phyloP scores from a whole-genome alignment of 2,113 vertebrate species.

The Phodopus roborovskii region DNA sequence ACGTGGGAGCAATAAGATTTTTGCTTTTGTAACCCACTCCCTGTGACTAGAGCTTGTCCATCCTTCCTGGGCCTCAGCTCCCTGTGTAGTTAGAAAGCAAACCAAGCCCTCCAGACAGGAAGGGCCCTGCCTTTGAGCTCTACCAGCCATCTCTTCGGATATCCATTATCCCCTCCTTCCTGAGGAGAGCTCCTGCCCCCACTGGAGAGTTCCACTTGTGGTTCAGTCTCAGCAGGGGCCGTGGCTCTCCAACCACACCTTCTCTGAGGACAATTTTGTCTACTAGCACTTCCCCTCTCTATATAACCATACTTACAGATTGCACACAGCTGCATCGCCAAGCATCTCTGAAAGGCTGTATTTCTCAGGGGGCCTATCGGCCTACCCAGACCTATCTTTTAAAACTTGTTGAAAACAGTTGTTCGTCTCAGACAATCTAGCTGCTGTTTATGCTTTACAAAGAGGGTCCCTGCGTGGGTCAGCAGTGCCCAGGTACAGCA shows the following conservation, averaged over 20 bases:
- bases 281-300: background rate
- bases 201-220: background rate
- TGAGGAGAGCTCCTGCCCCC: background rate
- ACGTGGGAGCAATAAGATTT: background rate
- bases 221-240: background rate
- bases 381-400: background rate
- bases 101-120: background rate
- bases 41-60: background rate
- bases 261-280: background rate
- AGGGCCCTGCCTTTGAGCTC: background rate
- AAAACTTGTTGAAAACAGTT: background rate
- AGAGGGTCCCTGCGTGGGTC: background rate
- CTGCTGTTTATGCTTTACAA: background rate
- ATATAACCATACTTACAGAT: background rate
- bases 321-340: background rate
- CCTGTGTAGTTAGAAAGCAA: background rate
- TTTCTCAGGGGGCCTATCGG: background rate
- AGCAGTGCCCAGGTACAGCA: background rate
- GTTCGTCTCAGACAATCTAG: background rate
- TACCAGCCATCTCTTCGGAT: background rate
- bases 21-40: background rate
- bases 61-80: background rate
- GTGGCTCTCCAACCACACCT: background rate
- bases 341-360: background rate
- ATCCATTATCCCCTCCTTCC: background rate